Conservation (phyloP, 2,113 vertebrate genomes). For the Ariopsis seemanni region DNA sequence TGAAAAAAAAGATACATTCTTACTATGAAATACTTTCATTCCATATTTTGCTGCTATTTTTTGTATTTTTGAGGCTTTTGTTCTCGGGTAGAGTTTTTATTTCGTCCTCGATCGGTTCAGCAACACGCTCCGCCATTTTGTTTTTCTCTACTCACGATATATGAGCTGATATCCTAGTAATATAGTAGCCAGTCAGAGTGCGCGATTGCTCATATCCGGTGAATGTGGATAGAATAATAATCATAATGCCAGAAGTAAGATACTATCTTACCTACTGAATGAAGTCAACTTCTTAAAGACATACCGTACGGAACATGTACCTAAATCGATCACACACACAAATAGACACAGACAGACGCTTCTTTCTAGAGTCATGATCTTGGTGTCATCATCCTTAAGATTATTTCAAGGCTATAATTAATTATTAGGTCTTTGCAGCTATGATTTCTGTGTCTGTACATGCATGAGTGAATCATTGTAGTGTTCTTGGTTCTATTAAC, state of each 20-base stretch:
- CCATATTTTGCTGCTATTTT: too few species aligned
- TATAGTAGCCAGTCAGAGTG: too few species aligned
- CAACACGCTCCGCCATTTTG: too few species aligned
- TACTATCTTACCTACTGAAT: not conserved
- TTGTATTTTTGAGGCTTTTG: too few species aligned
- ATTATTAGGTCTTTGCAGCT: constrained; percentile 42
- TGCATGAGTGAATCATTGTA: constrained; percentile 65
- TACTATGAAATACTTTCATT: too few species aligned
- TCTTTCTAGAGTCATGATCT: not conserved
- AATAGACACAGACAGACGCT: not conserved
- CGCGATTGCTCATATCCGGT: too few species aligned
- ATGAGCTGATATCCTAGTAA: too few species aligned
- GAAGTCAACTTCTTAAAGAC: not conserved
- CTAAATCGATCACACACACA: not conserved
- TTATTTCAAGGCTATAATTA: constrained; percentile 39
- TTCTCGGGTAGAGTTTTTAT: too few species aligned
- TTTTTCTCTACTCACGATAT: too few species aligned
- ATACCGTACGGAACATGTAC: too few species aligned
- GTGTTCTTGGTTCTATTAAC: constrained; percentile 67
- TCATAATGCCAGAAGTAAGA: not conserved
- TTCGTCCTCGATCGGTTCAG: too few species aligned
- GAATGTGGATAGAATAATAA: not conserved
- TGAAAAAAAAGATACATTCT: too few species aligned
- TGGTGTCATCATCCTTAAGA: constrained; percentile 34
- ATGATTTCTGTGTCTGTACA: constrained; percentile 23